Percentiles rank a stretch among this genome's conserved stretches.
phyloP scores from a whole-genome alignment of 2,113 vertebrate genomes.

The Embiotoca jacksoni region DNA sequence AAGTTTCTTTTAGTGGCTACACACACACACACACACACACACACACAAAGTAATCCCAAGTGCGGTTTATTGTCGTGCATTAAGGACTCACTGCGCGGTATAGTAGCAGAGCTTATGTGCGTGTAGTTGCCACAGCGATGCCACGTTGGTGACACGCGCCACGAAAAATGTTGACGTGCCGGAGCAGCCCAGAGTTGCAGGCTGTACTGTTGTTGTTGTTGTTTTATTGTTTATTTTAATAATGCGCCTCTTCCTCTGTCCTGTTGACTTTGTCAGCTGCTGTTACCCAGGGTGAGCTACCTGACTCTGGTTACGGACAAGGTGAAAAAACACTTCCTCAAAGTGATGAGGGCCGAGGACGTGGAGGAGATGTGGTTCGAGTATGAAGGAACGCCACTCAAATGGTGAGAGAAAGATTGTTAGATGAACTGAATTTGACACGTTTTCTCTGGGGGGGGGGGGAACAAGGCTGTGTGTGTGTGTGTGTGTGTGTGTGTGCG shows the following conservation, averaged over 20 bases:
- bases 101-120: neutral
- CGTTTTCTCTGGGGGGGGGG: neutral
- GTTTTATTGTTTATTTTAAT: neutral
- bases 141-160: rapidly evolving
- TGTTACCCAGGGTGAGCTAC: conserved; percentile 97
- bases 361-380: conserved; percentile 98
- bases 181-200: neutral
- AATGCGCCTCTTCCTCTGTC: neutral
- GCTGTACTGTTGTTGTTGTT: neutral
- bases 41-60: too few relatives aligned
- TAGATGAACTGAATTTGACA: neutral
- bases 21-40: too few relatives aligned
- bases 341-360: conserved; percentile 94
- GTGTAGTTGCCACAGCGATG: neutral
- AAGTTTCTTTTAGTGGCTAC: too few relatives aligned
- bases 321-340: conserved; percentile 99
- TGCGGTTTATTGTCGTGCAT: too few relatives aligned
- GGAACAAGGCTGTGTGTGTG: neutral
- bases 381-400: conserved; percentile 95
- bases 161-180: too few relatives aligned
- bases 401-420: conserved; percentile 87
- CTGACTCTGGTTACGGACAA: conserved; percentile 97
- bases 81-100: neutral
- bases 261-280: conserved; percentile 82
- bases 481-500: too few relatives aligned